Evolutionary conservation across 64 coral and sea anemone species (phyloP).

Genomic region (Dendrophyllia cribrosa): DNA sequence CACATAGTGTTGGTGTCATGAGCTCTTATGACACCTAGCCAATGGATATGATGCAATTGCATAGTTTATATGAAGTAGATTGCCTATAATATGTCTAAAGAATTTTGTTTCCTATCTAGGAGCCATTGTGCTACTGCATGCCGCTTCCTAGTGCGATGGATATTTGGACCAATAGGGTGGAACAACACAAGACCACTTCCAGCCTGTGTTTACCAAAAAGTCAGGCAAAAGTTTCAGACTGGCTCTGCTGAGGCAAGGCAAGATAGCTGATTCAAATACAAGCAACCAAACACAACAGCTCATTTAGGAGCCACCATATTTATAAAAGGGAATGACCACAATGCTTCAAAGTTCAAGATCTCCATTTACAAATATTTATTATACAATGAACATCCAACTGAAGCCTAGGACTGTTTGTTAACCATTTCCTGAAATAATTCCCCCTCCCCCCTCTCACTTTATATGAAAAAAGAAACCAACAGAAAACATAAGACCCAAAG

Average conservation of each 20-base stretch:
- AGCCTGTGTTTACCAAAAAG: constrained; percentile 49
- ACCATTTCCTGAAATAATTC: too few relatives aligned
- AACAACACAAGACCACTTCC: constrained; percentile 58
- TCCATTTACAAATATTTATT: not conserved
- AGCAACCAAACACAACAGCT: not conserved
- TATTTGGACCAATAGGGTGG: constrained; percentile 66
- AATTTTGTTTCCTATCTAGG: not conserved
- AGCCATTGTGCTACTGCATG: constrained; percentile 26
- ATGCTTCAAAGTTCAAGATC: constrained; percentile 1
- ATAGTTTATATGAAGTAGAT: not conserved
- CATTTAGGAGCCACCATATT: not conserved
- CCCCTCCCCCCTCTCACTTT: too few relatives aligned
- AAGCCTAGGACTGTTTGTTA: too few relatives aligned
- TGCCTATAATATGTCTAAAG: too few relatives aligned
- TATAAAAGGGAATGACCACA: not conserved
- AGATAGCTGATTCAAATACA: not conserved
- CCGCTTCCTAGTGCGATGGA: constrained; percentile 51
- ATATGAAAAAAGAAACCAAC: too few relatives aligned
- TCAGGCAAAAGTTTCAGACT: constrained; percentile 32
- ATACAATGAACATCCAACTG: too few relatives aligned
- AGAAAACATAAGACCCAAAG: too few relatives aligned
- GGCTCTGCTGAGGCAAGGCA: constrained; percentile 50
- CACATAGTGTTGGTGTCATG: not conserved
- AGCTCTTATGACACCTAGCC: not conserved
- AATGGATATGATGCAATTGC: too few relatives aligned